phyloP scores from a whole-genome alignment of 2,888 invertebrate species.

The Dicyrtoma fusca region DNA sequence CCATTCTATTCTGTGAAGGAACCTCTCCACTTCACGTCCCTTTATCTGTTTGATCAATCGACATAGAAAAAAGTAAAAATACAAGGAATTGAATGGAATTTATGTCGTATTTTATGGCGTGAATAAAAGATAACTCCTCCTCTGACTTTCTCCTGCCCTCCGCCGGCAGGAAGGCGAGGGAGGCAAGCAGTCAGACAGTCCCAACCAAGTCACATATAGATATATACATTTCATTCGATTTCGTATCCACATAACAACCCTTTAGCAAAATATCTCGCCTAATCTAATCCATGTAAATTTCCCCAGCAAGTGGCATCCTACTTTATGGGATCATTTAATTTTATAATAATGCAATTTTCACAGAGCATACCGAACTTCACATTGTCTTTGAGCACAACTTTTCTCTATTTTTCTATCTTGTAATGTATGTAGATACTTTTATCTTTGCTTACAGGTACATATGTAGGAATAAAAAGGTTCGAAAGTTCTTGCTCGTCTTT shows the following conservation, averaged over 20 bases:
- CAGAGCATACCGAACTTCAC: background rate
- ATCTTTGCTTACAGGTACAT: too few species aligned
- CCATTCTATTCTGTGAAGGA: background rate
- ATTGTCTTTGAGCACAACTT: background rate
- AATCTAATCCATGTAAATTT: slow-evolving; percentile 32
- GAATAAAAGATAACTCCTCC: slow-evolving; percentile 37
- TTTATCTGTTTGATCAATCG: slow-evolving; percentile 41
- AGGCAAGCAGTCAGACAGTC: too few species aligned
- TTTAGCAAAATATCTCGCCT: too few species aligned
- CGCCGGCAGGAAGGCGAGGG: too few species aligned
- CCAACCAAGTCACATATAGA: too few species aligned
- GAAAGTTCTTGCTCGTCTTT: too few species aligned
- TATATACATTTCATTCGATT: too few species aligned
- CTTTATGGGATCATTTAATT: slow-evolving; percentile 39
- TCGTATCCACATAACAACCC: too few species aligned
- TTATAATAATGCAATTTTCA: slow-evolving; percentile 38
- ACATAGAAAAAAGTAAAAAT: slow-evolving; percentile 19
- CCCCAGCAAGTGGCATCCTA: slow-evolving; percentile 30
- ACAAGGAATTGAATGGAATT: slow-evolving; percentile 37
- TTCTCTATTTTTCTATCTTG: too few species aligned
- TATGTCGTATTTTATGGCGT: slow-evolving; percentile 38
- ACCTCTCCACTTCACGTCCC: slow-evolving; percentile 16
- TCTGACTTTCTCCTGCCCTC: slow-evolving; percentile 4
- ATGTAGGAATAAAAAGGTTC: too few species aligned
- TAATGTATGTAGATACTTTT: too few species aligned